A percentile compares a stretch with the other conserved stretches of the same genome.
These are phyloP conservation scores for Drosophila saltans DNA, from an alignment of 1,140 invertebrate genomes.

Conservation along the genomic window DNA sequence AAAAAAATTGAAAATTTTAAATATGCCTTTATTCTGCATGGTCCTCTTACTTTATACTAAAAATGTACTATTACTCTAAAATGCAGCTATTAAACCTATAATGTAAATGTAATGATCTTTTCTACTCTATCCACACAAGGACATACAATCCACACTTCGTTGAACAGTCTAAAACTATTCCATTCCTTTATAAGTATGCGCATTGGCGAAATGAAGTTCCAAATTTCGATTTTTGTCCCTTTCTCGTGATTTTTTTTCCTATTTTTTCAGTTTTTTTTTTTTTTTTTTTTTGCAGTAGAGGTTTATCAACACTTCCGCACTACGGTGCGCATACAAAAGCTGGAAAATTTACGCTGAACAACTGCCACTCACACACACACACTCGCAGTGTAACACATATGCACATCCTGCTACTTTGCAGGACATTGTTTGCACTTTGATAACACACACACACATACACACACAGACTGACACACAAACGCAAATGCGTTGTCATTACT, in stretches of 20 bases:
- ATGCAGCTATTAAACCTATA: no score
- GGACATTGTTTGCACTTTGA: constrained; percentile 79
- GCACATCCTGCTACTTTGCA: constrained; percentile 76
- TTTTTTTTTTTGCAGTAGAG: constrained; percentile 25
- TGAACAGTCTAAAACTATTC: constrained; percentile 8
- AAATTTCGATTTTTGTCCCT: constrained; percentile 32
- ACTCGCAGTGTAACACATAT: constrained; percentile 35
- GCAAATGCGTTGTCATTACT: constrained; percentile 64
- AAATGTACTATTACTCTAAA: no score
- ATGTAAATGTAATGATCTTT: no score
- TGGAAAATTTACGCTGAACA: constrained; percentile 65
- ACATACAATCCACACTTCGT: neutral
- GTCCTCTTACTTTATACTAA: no score
- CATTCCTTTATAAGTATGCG: constrained; percentile 49
- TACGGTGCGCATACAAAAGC: constrained; percentile 76
- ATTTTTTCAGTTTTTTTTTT: constrained; percentile 15
- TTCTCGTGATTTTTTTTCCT: neutral
- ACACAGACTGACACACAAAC: constrained; percentile 29
- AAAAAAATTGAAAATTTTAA: no score
- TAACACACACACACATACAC: constrained; percentile 51
- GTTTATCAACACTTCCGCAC: constrained; percentile 80
- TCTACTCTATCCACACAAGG: neutral
- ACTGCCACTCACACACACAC: constrained; percentile 38
- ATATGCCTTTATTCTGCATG: no score
- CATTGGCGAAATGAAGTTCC: constrained; percentile 56